phyloP scores from a whole-genome alignment of 2,797 vertebrate genomes.

The Kryptopterus vitreolus region DNA sequence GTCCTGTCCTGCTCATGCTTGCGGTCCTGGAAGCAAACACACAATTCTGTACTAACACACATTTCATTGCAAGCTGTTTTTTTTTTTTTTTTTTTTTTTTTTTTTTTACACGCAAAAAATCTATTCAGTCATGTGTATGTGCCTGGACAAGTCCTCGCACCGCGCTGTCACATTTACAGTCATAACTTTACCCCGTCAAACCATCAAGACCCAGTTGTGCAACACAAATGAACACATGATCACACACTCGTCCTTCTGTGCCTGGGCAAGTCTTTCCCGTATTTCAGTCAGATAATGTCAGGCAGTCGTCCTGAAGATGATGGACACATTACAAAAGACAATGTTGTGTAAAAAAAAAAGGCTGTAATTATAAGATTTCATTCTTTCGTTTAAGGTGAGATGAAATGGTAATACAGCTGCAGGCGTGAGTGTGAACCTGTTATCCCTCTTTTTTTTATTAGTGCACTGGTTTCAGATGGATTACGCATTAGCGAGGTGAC shows the following conservation, averaged over 20 bases:
- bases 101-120: no score
- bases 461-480: neutral
- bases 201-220: neutral
- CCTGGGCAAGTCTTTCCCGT: neutral
- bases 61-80: neutral
- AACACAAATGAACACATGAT: slow-evolving; percentile 9
- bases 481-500: slow-evolving; percentile 26
- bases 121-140: neutral
- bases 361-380: neutral
- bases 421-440: slow-evolving; percentile 32
- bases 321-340: neutral
- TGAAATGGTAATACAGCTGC: neutral
- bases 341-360: neutral
- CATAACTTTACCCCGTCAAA: neutral
- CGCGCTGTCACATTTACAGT: neutral
- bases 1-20: neutral
- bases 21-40: neutral
- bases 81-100: no score
- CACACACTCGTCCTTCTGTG: neutral
- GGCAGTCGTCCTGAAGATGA: neutral
- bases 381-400: neutral
- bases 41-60: neutral
- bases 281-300: neutral
- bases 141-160: slow-evolving; percentile 3
- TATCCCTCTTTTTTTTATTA: slow-evolving; percentile 10